Base-by-base conservation (phyloP, 2,888 invertebrate species). In the Sminthurides aquaticus region DNA sequence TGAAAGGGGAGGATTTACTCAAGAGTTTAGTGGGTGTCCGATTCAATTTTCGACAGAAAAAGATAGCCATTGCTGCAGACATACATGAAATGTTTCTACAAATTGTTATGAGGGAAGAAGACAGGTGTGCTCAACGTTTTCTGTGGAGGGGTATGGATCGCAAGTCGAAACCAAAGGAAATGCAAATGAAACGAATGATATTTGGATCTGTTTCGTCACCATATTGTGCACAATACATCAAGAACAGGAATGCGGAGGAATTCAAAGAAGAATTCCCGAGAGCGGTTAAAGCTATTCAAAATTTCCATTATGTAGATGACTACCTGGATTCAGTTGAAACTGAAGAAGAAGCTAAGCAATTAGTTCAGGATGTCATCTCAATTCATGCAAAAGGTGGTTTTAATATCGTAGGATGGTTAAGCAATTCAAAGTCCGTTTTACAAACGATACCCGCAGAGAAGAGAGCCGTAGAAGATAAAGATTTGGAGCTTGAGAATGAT, bases 171-270 rank as follows among this genome's bases (percentile, higher is more conserved):
- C 65, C 63, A 0, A 28, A 58, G 1, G 52, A 43, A 1, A 67
- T 43, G 25, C 52, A 55, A 8, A 67, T 70, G 64, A 49, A 3
- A 1, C 18, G 28, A 1, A 65, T 67, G 59, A 60, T 65, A 0
- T 71, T 71, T 62, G 71, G 69, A 0, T 62, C 60, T 2, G 57
- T 61, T 3, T 65, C 58, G 15, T 67, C 69, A 3, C 71, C 71
- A 25, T 56, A 48, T 3, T 56, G 34, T n/a, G 67, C 69, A 3
- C 56, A 64, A 3, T 65, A 55, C 22, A 64, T 63, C 0, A 66
- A 69, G 24, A 60, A 65, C n/a, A 24, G 34, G 15, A 71, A 70
- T 28, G 71, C 71, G 2, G 43, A 24, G 18, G 62, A 64, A 25
- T 18, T 48, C 20, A 1, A 20, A 18, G 24, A 52, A 1, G 27